Conservation (phyloP, 2,888 invertebrate species). For the Stramonita haemastoma region DNA sequence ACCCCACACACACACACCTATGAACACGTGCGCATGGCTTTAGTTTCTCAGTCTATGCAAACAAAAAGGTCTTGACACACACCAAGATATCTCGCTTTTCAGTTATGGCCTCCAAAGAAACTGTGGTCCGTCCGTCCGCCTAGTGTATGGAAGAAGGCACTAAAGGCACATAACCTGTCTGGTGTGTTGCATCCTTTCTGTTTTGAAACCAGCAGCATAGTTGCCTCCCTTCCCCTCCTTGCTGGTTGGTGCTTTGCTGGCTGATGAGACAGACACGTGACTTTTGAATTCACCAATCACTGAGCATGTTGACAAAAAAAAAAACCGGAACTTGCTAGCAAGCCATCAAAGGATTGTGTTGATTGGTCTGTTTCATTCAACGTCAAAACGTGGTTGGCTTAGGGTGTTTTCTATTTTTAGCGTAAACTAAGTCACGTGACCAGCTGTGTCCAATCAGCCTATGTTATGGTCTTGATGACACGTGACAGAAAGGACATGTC, state of each 20-base stretch:
- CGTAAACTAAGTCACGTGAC: not conserved
- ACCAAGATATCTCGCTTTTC: too few species aligned
- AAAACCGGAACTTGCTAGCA: not conserved
- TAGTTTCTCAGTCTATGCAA: too few species aligned
- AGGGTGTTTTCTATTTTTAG: not conserved
- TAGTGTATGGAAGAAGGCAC: not conserved
- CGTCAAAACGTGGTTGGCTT: not conserved
- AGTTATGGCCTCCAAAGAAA: not conserved
- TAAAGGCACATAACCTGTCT: not conserved
- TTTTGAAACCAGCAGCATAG: not conserved
- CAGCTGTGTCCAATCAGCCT: not conserved
- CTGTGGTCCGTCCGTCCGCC: not conserved
- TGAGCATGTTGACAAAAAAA: too few species aligned
- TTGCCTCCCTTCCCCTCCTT: too few species aligned
- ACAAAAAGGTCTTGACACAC: not conserved
- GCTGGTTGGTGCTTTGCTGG: not conserved
- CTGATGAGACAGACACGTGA: too few species aligned
- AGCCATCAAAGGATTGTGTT: not conserved
- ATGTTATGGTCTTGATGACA: too few species aligned
- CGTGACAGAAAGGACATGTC: too few species aligned
- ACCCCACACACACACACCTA: not conserved
- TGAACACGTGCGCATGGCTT: not conserved
- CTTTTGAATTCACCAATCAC: too few species aligned
- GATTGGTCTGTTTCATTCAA: not conserved
- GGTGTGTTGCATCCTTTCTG: not conserved